Evolutionary conservation across 2,888 invertebrate genomes (phyloP), one percentile per base, ranked within the genome.

Genomic region (Orthosia gracilis): DNA sequence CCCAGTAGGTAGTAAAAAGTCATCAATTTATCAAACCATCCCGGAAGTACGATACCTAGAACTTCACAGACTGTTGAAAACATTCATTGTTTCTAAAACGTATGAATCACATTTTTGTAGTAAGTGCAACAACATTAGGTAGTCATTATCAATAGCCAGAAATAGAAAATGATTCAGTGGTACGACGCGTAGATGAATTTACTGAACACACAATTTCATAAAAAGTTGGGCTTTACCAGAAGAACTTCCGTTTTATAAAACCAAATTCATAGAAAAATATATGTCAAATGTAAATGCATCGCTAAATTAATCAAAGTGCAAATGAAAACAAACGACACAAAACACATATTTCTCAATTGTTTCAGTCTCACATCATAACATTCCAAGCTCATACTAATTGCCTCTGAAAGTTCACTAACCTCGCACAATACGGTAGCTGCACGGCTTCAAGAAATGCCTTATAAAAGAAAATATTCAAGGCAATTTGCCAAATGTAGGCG

Each of bases 401-500:
- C 47, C 70, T 63, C 70, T 62, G 54, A 67, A 74, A 84, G 88
- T 82, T 85, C 87, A 83, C 45, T 82, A 73, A 84, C 80, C 77
- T 71, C 50, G 21, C 66, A 85, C 76, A 81, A 85, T 76, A 83
- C 85, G 64, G 80, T 80, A 80, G 73, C 72, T 45, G 63, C 58
- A 73, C 58, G 21, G 84, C 73, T 78, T 71, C 49, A 79, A 82
- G 68, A 81, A 85, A 78, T 79, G 74, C 73, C 54, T 66, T 69
- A 77, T 64, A 76, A 79, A 76, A 78, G 76, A 83, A 84, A 80
- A 83, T 79, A 76, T 85, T 73, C 71, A 77, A 82, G 65, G 65
- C 73, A 73, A 83, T 80, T 85, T 67, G 75, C 73, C 75, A 77
- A 88, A 83, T 73, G 82, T 82, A 77, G 78, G 77, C 74, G 78